These are phyloP conservation scores for Melanerpes aurifrons DNA, from an alignment of 2,113 vertebrate species.

Conservation along the genomic window DNA sequence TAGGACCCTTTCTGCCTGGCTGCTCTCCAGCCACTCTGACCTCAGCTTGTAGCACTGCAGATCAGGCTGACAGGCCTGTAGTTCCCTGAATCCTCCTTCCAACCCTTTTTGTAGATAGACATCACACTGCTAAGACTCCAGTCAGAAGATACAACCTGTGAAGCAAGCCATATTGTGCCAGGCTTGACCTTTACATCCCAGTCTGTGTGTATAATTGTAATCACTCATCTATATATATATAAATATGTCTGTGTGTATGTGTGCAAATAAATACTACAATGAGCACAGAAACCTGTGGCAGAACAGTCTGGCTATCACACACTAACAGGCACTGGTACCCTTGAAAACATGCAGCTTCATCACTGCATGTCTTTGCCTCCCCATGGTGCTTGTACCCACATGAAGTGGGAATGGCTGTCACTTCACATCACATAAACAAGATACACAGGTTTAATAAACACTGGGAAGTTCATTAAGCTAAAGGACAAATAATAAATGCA, in stretches of 20 bases:
- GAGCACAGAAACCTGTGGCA: not conserved
- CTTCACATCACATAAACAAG: not conserved
- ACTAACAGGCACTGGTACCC: not conserved
- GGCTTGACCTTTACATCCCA: not conserved
- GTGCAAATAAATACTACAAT: not conserved
- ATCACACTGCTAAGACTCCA: too few relatives aligned
- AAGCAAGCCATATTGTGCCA: not conserved
- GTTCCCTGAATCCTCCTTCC: too few relatives aligned
- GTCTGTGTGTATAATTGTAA: not conserved
- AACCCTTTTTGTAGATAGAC: too few relatives aligned
- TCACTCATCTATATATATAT: too few relatives aligned
- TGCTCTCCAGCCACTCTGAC: too few relatives aligned
- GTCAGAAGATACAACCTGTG: not conserved
- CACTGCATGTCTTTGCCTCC: not conserved
- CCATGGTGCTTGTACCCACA: rapidly evolving
- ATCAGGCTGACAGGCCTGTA: too few relatives aligned
- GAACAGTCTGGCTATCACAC: not conserved
- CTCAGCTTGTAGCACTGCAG: too few relatives aligned
- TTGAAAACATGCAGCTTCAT: not conserved
- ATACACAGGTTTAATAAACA: constrained; percentile 7
- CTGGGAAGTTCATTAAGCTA: not conserved
- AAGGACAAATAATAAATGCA: not conserved
- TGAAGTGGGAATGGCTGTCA: not conserved
- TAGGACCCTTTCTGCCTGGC: too few relatives aligned
- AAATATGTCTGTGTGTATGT: rapidly evolving